These are phyloP conservation scores for Macrophya annulata DNA, from an alignment of 2,888 invertebrate species.

Conservation along the genomic window DNA sequence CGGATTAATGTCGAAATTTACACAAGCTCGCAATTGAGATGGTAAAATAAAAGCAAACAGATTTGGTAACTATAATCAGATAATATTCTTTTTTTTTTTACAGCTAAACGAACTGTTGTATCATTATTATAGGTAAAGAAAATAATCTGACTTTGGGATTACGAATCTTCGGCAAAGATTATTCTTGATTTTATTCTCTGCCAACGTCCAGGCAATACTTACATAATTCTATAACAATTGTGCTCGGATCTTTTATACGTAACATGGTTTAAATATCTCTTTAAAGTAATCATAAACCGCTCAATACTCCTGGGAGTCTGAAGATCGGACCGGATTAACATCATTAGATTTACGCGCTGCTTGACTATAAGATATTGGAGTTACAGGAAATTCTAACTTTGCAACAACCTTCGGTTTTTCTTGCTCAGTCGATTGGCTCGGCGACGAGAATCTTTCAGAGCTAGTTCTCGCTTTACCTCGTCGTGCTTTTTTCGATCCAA, in stretches of 20 bases:
- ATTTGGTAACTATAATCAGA: neutral
- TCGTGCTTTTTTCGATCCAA: conserved; percentile 52
- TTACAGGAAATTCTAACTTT: conserved; percentile 58
- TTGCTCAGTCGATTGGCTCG: conserved; percentile 26
- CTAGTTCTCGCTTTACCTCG: neutral
- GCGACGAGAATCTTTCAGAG: conserved; percentile 1
- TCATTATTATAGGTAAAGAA: neutral
- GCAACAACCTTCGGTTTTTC: conserved; percentile 44
- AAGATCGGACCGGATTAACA: conserved; percentile 54
- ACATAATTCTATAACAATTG: conserved; percentile 29
- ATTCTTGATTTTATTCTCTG: neutral
- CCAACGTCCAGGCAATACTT: neutral
- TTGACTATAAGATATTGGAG: conserved; percentile 59
- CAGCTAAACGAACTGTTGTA: neutral
- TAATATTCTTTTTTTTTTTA: neutral
- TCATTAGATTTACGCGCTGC: conserved; percentile 58
- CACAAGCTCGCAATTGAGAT: neutral
- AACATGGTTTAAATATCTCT: conserved; percentile 46
- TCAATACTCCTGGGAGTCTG: conserved; percentile 52
- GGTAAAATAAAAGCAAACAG: neutral
- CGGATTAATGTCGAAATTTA: neutral
- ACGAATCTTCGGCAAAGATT: neutral
- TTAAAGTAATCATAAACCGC: neutral
- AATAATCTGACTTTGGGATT: neutral
- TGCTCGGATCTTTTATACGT: conserved; percentile 34